These are phyloP conservation scores for Macquaria ambigua DNA, from an alignment of 2,113 vertebrate species.

Conservation along the genomic window DNA sequence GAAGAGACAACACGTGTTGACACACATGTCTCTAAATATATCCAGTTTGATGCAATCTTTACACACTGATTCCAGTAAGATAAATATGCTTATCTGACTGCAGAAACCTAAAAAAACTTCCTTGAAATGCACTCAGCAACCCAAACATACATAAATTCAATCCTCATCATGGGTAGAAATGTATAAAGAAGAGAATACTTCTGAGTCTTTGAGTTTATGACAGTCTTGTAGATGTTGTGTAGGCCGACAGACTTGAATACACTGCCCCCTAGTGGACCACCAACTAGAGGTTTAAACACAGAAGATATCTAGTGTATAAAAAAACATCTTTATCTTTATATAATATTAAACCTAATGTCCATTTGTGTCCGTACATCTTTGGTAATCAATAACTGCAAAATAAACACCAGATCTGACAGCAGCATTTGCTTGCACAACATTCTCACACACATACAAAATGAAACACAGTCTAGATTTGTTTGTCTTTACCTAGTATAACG, in stretches of 20 bases:
- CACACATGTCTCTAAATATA: slow-evolving; percentile 22
- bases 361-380: neutral
- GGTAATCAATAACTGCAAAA: slow-evolving; percentile 35
- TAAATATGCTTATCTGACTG: neutral
- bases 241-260: slow-evolving; percentile 58
- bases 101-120: neutral
- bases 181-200: neutral
- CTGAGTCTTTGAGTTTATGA: slow-evolving; percentile 2
- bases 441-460: neutral
- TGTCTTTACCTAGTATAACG: slow-evolving; percentile 11
- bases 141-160: neutral
- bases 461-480: slow-evolving; percentile 19
- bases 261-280: slow-evolving; percentile 80
- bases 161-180: neutral
- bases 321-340: neutral
- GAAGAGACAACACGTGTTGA: slow-evolving; percentile 25
- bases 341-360: neutral
- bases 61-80: slow-evolving; percentile 12
- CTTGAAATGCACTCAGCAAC: neutral
- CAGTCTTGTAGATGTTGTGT: neutral
- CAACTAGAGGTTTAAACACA: neutral
- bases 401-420: slow-evolving; percentile 20
- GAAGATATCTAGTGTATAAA: neutral
- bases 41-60: slow-evolving; percentile 41
- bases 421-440: neutral